Percentiles rank a stretch among this genome's conserved stretches.
phyloP scores from a whole-genome alignment of 1,140 invertebrate genomes.

The Homalodisca vitripennis region DNA sequence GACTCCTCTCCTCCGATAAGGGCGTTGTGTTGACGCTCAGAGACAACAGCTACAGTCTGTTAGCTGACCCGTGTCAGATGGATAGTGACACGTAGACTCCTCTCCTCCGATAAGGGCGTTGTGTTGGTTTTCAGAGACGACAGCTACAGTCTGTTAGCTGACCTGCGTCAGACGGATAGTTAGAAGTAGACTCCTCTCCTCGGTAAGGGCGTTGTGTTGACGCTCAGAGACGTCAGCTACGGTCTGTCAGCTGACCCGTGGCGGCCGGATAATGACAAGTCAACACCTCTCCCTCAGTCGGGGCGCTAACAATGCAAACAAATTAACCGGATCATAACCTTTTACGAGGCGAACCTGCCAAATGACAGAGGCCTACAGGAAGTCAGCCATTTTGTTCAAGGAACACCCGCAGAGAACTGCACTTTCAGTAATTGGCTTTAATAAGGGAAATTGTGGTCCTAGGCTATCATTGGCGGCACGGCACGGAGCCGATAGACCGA shows the following conservation, averaged over 20 bases:
- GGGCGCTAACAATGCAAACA: slow-evolving; percentile 22
- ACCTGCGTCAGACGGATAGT: not conserved
- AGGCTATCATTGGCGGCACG: slow-evolving; percentile 1
- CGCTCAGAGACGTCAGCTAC: not conserved
- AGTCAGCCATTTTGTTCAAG: slow-evolving; percentile 19
- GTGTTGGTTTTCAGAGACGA: not conserved
- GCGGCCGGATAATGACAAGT: not conserved
- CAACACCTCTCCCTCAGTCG: not conserved
- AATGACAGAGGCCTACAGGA: slow-evolving; percentile 20
- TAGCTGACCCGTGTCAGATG: not conserved
- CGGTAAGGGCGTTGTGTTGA: not conserved
- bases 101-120: not conserved
- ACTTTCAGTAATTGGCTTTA: slow-evolving; percentile 25
- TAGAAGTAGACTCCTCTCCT: not conserved
- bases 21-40: too few relatives aligned
- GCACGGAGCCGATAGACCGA: too few relatives aligned
- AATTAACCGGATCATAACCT: slow-evolving; percentile 25
- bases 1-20: too few relatives aligned
- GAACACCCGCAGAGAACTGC: slow-evolving; percentile 10
- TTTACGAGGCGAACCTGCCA: slow-evolving; percentile 17
- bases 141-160: not conserved
- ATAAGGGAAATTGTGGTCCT: slow-evolving; percentile 11
- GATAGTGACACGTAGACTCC: not conserved
- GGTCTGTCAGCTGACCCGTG: not conserved
- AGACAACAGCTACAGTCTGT: too few relatives aligned